A percentile compares a stretch with the other conserved stretches of the same genome.
phyloP scores from a whole-genome alignment of 92 coral and sea anemone species.

The Galaxea fascicularis region DNA sequence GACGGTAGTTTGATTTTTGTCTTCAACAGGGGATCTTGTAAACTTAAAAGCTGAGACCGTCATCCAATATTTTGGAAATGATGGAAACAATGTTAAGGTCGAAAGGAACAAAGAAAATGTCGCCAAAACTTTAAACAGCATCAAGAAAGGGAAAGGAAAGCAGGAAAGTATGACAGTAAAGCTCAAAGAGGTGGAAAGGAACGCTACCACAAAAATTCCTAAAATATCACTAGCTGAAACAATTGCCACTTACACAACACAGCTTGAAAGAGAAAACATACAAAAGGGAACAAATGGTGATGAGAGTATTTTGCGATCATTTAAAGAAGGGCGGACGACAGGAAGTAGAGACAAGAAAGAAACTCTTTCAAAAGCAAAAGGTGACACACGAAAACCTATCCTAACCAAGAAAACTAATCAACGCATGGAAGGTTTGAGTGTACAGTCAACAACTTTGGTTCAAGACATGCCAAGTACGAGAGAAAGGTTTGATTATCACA shows the following conservation, averaged over 20 bases:
- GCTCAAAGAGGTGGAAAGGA: background rate
- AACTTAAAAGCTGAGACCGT: slow-evolving; percentile 36
- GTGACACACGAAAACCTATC: background rate
- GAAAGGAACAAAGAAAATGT: background rate
- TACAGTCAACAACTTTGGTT: background rate
- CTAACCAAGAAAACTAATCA: background rate
- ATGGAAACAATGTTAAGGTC: background rate
- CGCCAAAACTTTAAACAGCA: background rate
- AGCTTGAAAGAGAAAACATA: background rate
- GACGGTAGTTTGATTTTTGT: background rate
- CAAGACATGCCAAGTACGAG: no score
- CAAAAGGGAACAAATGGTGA: background rate
- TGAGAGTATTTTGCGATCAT: background rate
- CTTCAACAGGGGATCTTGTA: slow-evolving; percentile 27
- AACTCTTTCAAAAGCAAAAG: background rate
- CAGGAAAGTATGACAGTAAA: background rate
- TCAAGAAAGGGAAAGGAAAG: background rate
- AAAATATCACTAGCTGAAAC: background rate
- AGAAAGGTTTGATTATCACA: slow-evolving; percentile 18
- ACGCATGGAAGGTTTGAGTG: background rate
- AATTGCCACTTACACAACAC: background rate
- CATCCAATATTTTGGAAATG: slow-evolving; percentile 28
- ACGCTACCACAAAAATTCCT: background rate
- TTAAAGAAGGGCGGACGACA: background rate
- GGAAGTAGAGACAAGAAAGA: background rate